phyloP scores from a whole-genome alignment of 2,113 vertebrate species.

The Collichthys lucidus region DNA sequence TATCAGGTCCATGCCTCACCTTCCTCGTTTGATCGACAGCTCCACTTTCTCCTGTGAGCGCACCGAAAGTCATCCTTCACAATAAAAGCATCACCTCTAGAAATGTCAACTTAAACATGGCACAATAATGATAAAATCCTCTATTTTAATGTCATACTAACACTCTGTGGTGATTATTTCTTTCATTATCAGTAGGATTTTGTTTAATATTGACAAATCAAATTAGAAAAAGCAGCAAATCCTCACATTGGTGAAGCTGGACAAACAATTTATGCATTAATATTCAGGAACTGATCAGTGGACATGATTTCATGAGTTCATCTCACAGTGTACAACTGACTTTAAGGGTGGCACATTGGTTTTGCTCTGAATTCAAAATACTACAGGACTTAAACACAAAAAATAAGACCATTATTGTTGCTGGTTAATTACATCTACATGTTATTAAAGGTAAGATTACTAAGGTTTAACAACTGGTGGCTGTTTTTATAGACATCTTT shows the following conservation, averaged over 20 bases:
- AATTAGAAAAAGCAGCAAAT: neutral
- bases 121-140: too few relatives aligned
- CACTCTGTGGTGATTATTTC: too few relatives aligned
- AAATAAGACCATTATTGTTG: neutral
- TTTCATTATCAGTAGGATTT: too few relatives aligned
- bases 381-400: too few relatives aligned
- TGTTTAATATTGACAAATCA: neutral
- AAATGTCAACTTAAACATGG: neutral
- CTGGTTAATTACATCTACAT: neutral
- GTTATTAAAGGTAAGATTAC: neutral
- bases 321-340: too few relatives aligned
- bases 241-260: neutral
- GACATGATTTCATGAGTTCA: too few relatives aligned
- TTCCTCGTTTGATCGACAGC: neutral
- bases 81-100: conserved; percentile 5
- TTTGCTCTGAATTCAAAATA: neutral
- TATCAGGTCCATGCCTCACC: neutral
- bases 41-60: neutral
- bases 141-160: neutral
- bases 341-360: neutral
- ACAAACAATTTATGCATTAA: too few relatives aligned
- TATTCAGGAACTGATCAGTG: too few relatives aligned
- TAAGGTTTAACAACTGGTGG: neutral
- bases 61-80: neutral
- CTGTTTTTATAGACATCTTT: neutral